Percentiles rank a stretch among this genome's conserved stretches.
Conservation (phyloP, 2,797 vertebrate genomes). For the Hyperoplus immaculatus region DNA sequence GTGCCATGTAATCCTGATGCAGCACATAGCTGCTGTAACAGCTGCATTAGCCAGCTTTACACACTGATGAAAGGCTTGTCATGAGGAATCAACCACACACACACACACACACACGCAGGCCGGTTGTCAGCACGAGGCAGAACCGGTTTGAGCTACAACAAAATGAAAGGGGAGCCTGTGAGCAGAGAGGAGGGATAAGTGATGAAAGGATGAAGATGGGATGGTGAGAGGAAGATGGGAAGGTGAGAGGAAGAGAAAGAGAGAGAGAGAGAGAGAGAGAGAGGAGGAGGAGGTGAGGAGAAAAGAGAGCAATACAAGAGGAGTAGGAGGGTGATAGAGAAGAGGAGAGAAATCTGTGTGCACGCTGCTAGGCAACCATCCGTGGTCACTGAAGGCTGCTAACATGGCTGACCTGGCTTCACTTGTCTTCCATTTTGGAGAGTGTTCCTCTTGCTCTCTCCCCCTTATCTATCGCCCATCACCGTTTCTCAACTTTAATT, state of each 20-base stretch:
- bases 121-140: slow-evolving; percentile 41
- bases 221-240: slow-evolving; percentile 20
- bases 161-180: slow-evolving; percentile 23
- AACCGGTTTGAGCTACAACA: not conserved
- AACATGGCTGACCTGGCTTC: slow-evolving; percentile 70
- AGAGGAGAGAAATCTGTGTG: slow-evolving; percentile 29
- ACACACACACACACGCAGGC: slow-evolving; percentile 19
- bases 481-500: slow-evolving; percentile 42
- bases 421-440: slow-evolving; percentile 64
- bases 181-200: slow-evolving; percentile 20
- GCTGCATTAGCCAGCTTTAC: slow-evolving; percentile 74
- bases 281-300: slow-evolving; percentile 12
- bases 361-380: slow-evolving; percentile 73
- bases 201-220: slow-evolving; percentile 7
- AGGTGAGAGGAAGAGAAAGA: slow-evolving; percentile 2
- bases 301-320: slow-evolving; percentile 23
- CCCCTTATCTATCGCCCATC: slow-evolving; percentile 8
- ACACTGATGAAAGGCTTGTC: slow-evolving; percentile 69
- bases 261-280: not conserved
- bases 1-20: slow-evolving; percentile 77
- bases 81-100: slow-evolving; percentile 51
- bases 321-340: slow-evolving; percentile 31
- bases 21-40: slow-evolving; percentile 70
- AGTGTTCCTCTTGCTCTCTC: slow-evolving; percentile 22
- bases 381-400: slow-evolving; percentile 63